Conservation (phyloP, 2,797 vertebrate genomes). For the Lithobates pipiens region DNA sequence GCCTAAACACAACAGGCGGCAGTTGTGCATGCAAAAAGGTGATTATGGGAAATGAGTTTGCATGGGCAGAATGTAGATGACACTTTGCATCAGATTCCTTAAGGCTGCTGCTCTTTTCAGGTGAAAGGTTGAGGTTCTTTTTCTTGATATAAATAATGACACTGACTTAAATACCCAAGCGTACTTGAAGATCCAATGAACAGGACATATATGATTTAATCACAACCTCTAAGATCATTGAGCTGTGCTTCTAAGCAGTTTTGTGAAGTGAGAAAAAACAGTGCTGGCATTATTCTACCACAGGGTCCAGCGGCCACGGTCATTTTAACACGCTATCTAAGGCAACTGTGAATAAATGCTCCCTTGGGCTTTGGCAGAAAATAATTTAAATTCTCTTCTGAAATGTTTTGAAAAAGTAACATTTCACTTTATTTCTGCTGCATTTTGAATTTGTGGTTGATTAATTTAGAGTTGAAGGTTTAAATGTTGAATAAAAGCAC, state of each 20-base stretch:
- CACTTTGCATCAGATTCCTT: slow-evolving; percentile 31
- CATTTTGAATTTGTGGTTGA: too few relatives aligned
- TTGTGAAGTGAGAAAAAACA: slow-evolving; percentile 28
- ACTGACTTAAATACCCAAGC: slow-evolving; percentile 60
- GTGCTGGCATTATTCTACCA: slow-evolving; percentile 22
- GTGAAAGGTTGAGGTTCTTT: slow-evolving; percentile 58
- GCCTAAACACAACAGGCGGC: slow-evolving; percentile 41
- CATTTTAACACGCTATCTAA: not conserved
- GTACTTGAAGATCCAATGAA: slow-evolving; percentile 50
- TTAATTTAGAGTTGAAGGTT: too few relatives aligned
- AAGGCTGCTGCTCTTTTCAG: slow-evolving; percentile 41
- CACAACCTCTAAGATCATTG: slow-evolving; percentile 16
- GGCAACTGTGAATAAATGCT: not conserved
- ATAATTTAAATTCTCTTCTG: too few relatives aligned
- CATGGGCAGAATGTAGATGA: slow-evolving; percentile 56
- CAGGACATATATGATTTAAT: slow-evolving; percentile 53
- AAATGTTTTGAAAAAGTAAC: too few relatives aligned
- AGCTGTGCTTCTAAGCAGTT: slow-evolving; percentile 8
- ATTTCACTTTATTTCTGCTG: too few relatives aligned
- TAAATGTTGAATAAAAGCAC: too few relatives aligned
- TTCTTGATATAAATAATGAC: slow-evolving; percentile 54
- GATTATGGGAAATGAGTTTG: slow-evolving; percentile 59
- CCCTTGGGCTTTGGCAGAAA: not conserved
- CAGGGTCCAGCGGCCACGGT: slow-evolving; percentile 1
- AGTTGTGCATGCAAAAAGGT: slow-evolving; percentile 59